Percentiles rank a stretch among this genome's conserved stretches.
Conservation (phyloP, 2,888 invertebrate genomes). For the Xestia rhomboidea region DNA sequence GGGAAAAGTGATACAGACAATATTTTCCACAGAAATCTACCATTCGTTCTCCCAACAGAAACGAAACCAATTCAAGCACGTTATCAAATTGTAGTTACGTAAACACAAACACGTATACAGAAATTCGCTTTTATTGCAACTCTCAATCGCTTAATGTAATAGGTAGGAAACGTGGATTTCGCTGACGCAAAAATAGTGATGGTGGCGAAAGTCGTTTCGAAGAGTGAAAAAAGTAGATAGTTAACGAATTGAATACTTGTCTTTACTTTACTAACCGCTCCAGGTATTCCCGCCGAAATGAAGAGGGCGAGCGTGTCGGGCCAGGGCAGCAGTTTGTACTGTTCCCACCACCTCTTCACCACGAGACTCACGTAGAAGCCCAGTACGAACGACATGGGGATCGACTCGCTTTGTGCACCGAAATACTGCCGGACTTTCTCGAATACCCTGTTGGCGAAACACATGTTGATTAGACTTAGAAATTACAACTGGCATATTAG, state of each 20-base stretch:
- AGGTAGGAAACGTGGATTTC: conserved; percentile 52
- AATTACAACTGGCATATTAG: neutral
- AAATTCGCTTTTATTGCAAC: conserved; percentile 65
- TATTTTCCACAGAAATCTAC: conserved; percentile 15
- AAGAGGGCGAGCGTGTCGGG: conserved; percentile 98
- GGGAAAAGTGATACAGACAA: neutral
- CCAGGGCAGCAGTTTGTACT: conserved; percentile 97
- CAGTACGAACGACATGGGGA: conserved; percentile 98
- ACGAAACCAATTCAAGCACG: conserved; percentile 51
- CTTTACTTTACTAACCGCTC: conserved; percentile 94
- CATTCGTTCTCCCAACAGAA: conserved; percentile 47
- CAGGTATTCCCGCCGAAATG: conserved; percentile 97
- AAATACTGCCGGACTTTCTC: conserved; percentile 96
- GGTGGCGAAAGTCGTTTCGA: conserved; percentile 23
- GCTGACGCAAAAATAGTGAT: conserved; percentile 46
- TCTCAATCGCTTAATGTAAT: conserved; percentile 52
- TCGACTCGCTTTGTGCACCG: conserved; percentile 96
- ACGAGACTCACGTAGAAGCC: conserved; percentile 98
- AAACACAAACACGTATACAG: conserved; percentile 59
- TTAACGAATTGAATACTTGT: conserved; percentile 71
- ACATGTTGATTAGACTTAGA: conserved; percentile 20
- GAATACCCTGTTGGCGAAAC: conserved; percentile 93
- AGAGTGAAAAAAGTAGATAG: conserved; percentile 43
- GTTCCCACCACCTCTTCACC: conserved; percentile 98
- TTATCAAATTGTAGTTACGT: conserved; percentile 62